phyloP scores from a whole-genome alignment of 2,113 vertebrate species.

The Toxotes chatareus region DNA sequence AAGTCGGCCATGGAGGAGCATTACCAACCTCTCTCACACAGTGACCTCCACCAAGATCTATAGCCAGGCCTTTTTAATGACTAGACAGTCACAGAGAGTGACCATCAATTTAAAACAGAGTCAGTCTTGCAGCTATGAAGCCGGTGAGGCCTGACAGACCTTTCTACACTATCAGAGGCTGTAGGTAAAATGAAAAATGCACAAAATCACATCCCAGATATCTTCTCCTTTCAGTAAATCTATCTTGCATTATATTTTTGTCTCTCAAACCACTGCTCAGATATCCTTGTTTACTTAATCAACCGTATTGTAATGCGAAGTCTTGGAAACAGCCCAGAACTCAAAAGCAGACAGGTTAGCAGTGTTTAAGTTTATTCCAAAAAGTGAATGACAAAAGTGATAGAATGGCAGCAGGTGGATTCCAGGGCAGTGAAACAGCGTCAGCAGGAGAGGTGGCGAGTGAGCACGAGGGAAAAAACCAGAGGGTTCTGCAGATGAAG shows the following conservation, averaged over 20 bases:
- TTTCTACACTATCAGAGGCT: constrained; percentile 12
- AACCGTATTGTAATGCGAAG: too few species aligned
- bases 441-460: too few species aligned
- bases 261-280: background rate
- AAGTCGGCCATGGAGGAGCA: constrained; percentile 72
- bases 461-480: too few species aligned
- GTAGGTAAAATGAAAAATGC: constrained; percentile 29
- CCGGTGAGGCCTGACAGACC: background rate
- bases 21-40: constrained; percentile 73
- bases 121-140: background rate
- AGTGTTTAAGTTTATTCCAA: too few species aligned
- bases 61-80: constrained; percentile 52
- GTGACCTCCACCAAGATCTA: constrained; percentile 81
- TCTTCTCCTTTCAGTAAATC: constrained; percentile 24
- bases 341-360: too few species aligned
- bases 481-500: too few species aligned
- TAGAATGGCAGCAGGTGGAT: too few species aligned
- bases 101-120: constrained; percentile 3
- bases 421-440: too few species aligned
- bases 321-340: too few species aligned
- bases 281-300: background rate
- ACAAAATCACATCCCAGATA: constrained; percentile 41
- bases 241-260: constrained; percentile 1
- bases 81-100: background rate
- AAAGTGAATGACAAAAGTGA: too few species aligned